Conservation (phyloP, 2,797 vertebrate genomes). For the Ptychadena robeensis region DNA sequence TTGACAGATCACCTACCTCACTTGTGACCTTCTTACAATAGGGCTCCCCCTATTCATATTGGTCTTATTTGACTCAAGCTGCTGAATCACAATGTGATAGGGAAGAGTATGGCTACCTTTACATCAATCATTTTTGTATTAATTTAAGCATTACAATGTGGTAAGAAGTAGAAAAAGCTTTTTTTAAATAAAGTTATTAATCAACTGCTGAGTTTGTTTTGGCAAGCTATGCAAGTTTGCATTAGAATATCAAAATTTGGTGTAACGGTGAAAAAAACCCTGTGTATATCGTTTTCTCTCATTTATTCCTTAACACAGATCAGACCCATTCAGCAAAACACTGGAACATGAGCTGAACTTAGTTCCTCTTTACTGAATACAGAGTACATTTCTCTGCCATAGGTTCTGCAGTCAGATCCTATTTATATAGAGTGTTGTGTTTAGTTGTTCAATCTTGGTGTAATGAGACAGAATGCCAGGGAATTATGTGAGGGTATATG, state of each 20-base stretch:
- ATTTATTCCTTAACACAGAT: slow-evolving; percentile 36
- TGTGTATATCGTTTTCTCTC: slow-evolving; percentile 23
- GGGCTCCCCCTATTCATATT: too few species aligned
- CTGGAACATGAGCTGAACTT: slow-evolving; percentile 36
- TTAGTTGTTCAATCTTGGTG: slow-evolving; percentile 20
- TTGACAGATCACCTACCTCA: too few species aligned
- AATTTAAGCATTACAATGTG: too few species aligned
- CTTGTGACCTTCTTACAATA: too few species aligned
- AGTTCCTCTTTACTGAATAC: slow-evolving; percentile 53
- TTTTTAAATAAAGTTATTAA: not conserved
- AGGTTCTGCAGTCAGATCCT: slow-evolving; percentile 43
- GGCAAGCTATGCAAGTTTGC: not conserved
- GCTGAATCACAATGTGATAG: too few species aligned
- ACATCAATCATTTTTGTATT: too few species aligned
- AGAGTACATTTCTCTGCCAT: slow-evolving; percentile 52
- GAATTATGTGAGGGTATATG: slow-evolving; percentile 9
- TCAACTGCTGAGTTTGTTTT: not conserved
- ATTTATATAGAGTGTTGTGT: slow-evolving; percentile 38
- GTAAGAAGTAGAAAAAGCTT: too few species aligned
- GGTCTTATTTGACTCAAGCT: too few species aligned
- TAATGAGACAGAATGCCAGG: slow-evolving; percentile 16
- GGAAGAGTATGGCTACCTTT: too few species aligned
- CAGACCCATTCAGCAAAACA: slow-evolving; percentile 11
- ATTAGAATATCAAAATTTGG: not conserved
- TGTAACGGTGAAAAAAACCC: not conserved